phyloP scores from a whole-genome alignment of 2,797 vertebrate genomes.

The Triplophysa yarkandensis region DNA sequence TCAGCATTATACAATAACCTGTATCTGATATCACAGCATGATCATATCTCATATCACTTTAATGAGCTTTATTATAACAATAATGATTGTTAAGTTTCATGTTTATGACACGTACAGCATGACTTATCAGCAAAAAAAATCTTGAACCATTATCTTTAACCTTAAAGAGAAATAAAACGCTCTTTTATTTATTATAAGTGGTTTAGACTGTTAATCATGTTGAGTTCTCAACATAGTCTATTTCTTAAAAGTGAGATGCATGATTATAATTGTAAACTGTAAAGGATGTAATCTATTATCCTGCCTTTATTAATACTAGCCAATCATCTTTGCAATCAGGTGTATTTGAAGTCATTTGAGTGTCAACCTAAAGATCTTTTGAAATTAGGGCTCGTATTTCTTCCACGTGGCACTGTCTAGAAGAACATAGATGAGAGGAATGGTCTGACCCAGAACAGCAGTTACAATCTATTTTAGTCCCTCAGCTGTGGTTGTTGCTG shows the following conservation, averaged over 20 bases:
- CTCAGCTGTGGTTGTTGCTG: conserved; percentile 69
- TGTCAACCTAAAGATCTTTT: background rate
- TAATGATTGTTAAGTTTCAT: too few relatives aligned
- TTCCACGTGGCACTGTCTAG: conserved; percentile 65
- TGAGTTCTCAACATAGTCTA: too few relatives aligned
- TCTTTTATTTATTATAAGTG: too few relatives aligned
- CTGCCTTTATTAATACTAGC: background rate
- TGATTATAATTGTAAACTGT: too few relatives aligned
- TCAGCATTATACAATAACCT: too few relatives aligned
- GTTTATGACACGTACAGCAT: background rate
- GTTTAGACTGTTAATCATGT: too few relatives aligned
- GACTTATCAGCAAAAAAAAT: background rate
- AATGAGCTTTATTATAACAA: background rate
- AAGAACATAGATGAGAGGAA: conserved; percentile 44
- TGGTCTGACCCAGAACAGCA: conserved; percentile 62
- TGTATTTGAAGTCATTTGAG: background rate
- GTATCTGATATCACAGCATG: background rate
- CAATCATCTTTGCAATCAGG: background rate
- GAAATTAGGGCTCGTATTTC: background rate
- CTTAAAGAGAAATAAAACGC: too few relatives aligned
- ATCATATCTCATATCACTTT: background rate
- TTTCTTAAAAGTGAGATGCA: too few relatives aligned
- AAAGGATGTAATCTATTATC: background rate
- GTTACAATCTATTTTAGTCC: conserved; percentile 70
- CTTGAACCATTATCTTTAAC: background rate